Evolutionary conservation across 2,797 vertebrate genomes (phyloP), one percentile per base, ranked within the genome.

Genomic region (Sebastes itinus): DNA sequence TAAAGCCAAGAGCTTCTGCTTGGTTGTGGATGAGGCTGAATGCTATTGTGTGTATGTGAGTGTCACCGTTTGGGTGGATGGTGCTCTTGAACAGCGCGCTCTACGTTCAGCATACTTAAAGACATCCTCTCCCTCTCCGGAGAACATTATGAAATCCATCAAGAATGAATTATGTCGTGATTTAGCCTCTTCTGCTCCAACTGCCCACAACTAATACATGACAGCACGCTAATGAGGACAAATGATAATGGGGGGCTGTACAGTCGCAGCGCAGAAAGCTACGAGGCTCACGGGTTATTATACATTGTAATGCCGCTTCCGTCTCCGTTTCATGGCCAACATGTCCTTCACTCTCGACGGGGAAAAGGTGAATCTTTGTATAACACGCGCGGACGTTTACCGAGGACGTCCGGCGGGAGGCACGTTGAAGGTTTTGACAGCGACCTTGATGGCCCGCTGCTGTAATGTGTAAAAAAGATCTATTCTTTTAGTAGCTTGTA

Each of bases 61-160:
- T 72, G 59, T 82, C 64, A 30, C 74, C 74, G 49, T 84, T 86
- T 81, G 64, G 79, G 20, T 64, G 27, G 83, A 79, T 61, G 72
- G 69, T 22, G 52, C 73, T 84, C 63, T 78, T 54, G 73, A 46
- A 75, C 68, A 68, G 72, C 70, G 9, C 8, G n/a, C 35, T 78
- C 64, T 49, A 11, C 28, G 25, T 65, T 18, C 33, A 20, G 66
- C 69, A 13, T 56, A 72, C 68, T 78, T 87, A 82, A 89, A 87
- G 80, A 88, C 80, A 80, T 88, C 71, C 69, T 67, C 66, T 77
- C 80, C 55, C 72, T 79, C 81, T 80, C 67, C 76, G 33, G 27
- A 63, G 82, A 75, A 77, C 85, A 88, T 88, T 88, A 87, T 85
- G 82, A 89, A 91, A 85, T 89, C 89, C 89, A 91, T 93, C 89